Conservation (phyloP, 2,888 invertebrate species). For the Dusona sp. region DNA sequence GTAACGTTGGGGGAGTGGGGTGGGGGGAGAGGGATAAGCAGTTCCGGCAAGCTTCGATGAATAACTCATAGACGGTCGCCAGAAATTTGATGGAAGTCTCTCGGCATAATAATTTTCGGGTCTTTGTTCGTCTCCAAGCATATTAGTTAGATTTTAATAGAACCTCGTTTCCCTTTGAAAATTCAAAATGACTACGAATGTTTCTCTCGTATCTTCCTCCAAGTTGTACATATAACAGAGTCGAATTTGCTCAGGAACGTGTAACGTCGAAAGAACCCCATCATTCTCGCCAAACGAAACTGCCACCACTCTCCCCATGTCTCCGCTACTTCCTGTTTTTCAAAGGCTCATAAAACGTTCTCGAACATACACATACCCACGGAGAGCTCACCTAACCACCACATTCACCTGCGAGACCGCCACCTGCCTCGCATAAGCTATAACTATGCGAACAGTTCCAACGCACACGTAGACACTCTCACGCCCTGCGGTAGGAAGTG, state of each 20-base stretch:
- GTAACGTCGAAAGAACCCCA: conserved; percentile 32
- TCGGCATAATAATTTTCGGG: conserved; percentile 74
- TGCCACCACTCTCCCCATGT: conserved; percentile 69
- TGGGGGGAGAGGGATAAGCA: conserved; percentile 12
- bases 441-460: conserved; percentile 70
- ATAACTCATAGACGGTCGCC: conserved; percentile 72
- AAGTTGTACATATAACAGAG: background rate
- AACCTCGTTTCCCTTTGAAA: background rate
- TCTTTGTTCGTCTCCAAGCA: background rate
- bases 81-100: conserved; percentile 56
- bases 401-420: conserved; percentile 73
- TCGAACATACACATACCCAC: conserved; percentile 44
- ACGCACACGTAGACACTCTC: conserved; percentile 3
- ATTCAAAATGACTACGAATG: background rate
- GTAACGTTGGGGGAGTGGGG: too few species aligned
- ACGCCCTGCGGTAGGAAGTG: conserved; percentile 35
- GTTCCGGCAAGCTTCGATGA: conserved; percentile 51
- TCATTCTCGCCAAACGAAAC: conserved; percentile 34
- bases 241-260: conserved; percentile 5
- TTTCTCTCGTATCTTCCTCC: conserved; percentile 1
- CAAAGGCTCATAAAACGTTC: conserved; percentile 65
- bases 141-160: conserved; percentile 23
- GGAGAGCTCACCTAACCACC: background rate
- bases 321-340: conserved; percentile 82
- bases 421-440: conserved; percentile 69